Conservation (phyloP, 2,888 invertebrate species). For the Hofmannophila pseudospretella region DNA sequence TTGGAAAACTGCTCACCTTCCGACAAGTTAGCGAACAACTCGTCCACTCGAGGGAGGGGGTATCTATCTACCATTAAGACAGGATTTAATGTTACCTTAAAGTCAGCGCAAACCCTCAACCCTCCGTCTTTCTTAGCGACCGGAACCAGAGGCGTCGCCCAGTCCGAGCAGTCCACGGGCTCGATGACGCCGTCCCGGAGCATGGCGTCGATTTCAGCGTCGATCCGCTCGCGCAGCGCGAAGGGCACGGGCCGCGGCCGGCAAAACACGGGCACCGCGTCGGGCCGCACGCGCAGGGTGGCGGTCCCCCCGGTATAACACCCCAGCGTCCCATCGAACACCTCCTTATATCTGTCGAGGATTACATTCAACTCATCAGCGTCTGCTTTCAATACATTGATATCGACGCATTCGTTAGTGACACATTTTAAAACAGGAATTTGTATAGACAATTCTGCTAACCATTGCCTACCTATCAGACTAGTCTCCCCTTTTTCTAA, state of each 20-base stretch:
- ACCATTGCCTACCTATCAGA: background rate
- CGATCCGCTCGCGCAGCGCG: too few relatives aligned
- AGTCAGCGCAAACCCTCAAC: constrained; percentile 2
- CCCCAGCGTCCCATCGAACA: background rate
- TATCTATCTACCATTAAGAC: constrained; percentile 6
- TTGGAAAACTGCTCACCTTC: constrained; percentile 8
- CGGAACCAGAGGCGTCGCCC: constrained; percentile 3
- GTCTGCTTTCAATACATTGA: background rate
- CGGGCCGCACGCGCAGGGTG: constrained; percentile 1
- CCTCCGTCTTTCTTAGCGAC: too few relatives aligned
- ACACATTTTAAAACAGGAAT: background rate
- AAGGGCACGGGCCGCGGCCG: constrained; percentile 2
- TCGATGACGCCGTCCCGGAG: background rate
- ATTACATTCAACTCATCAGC: background rate
- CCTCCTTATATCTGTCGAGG: background rate
- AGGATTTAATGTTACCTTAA: constrained; percentile 4
- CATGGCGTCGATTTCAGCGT: background rate
- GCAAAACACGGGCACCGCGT: background rate
- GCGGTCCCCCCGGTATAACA: background rate
- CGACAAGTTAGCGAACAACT: constrained; percentile 7
- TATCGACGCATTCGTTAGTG: too few relatives aligned
- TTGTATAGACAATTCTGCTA: background rate
- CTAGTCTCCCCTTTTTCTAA: background rate
- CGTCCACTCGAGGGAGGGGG: constrained; percentile 10
- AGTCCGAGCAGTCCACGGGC: too few relatives aligned